These are phyloP conservation scores for Siphonodentalium dalli DNA, from an alignment of 2,888 invertebrate species.

Conservation along the genomic window DNA sequence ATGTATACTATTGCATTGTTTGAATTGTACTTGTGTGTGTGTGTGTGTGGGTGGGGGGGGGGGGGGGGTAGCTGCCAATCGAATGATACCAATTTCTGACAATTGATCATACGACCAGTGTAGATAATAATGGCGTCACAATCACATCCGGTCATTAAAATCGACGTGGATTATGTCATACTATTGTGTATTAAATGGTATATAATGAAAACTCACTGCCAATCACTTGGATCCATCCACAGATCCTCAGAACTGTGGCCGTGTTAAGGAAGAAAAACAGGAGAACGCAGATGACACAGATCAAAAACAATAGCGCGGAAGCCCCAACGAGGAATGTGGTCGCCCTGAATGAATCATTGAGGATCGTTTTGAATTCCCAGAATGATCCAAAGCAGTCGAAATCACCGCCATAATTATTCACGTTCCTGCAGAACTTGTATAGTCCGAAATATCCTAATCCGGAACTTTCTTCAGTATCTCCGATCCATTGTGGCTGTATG, in stretches of 20 bases:
- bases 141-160: too few species aligned
- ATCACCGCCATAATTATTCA: constrained; percentile 71
- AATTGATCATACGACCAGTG: too few species aligned
- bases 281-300: constrained; percentile 86
- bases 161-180: too few species aligned
- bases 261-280: constrained; percentile 93
- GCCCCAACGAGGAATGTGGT: constrained; percentile 89
- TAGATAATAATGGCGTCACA: too few species aligned
- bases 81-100: too few species aligned
- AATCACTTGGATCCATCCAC: constrained; percentile 94
- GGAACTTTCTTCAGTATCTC: constrained; percentile 71
- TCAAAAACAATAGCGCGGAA: constrained; percentile 80
- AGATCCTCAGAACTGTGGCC: constrained; percentile 88
- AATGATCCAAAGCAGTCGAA: constrained; percentile 78
- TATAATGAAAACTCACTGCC: constrained; percentile 75
- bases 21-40: too few species aligned
- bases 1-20: too few species aligned
- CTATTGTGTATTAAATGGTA: too few species aligned
- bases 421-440: constrained; percentile 83
- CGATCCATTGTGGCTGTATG: constrained; percentile 78
- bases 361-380: constrained; percentile 75
- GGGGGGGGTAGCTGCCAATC: too few species aligned
- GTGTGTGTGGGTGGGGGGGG: too few species aligned
- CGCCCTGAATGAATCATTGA: constrained; percentile 82
- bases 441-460: constrained; percentile 91